Percentiles rank a stretch among this genome's conserved stretches.
These are phyloP conservation scores for Epizoanthus scotinus DNA, from an alignment of 92 coral and sea anemone genomes.

Conservation along the genomic window DNA sequence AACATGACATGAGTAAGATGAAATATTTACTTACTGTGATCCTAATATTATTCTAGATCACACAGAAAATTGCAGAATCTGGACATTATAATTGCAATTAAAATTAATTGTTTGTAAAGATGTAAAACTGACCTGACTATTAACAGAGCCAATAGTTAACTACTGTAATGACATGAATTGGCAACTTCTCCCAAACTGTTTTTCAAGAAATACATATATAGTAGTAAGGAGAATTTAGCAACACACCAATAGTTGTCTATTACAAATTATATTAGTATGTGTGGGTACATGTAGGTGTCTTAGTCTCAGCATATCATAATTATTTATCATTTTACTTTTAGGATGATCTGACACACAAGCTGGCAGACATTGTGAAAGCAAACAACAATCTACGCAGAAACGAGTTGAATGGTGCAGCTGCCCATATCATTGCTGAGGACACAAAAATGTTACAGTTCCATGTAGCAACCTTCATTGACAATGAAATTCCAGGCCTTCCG, in stretches of 20 bases:
- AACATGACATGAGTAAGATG: too few relatives aligned
- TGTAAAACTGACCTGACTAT: too few relatives aligned
- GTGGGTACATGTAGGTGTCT: background rate
- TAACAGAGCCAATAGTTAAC: background rate
- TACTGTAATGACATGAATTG: background rate
- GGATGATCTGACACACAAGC: conserved; percentile 99
- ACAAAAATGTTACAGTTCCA: conserved; percentile 96
- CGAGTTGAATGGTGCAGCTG: conserved; percentile 99
- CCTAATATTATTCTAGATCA: too few relatives aligned
- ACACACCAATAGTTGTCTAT: too few relatives aligned
- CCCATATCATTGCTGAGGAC: conserved; percentile 98
- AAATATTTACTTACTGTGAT: too few relatives aligned
- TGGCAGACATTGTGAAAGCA: conserved; percentile 93
- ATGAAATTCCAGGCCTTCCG: conserved; percentile 98
- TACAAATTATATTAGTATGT: background rate
- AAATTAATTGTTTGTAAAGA: too few relatives aligned
- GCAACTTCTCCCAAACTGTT: background rate
- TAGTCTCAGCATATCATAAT: background rate
- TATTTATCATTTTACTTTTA: conserved; percentile 21
- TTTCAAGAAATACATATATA: too few relatives aligned
- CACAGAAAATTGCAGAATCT: too few relatives aligned
- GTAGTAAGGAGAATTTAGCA: too few relatives aligned
- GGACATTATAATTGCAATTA: too few relatives aligned
- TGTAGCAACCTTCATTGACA: conserved; percentile 94
- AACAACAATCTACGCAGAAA: conserved; percentile 89